Conservation (phyloP, 2,888 invertebrate species). For the Drosophila robusta region DNA sequence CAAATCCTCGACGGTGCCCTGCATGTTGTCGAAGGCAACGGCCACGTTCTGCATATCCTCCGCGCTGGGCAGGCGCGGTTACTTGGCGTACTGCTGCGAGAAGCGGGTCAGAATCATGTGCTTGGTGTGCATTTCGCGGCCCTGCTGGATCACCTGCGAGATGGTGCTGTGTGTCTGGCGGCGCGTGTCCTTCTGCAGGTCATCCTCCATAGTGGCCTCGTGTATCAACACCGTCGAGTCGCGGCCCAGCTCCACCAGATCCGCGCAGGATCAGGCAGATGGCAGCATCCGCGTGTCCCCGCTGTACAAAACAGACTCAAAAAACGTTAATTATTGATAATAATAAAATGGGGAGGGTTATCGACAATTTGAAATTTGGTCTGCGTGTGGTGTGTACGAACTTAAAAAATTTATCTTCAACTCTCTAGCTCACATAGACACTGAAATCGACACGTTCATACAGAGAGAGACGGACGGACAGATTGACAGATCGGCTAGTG, state of each 20-base stretch:
- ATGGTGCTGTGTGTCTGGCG: constrained; percentile 94
- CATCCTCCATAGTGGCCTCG: constrained; percentile 99
- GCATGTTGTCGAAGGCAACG: constrained; percentile 97
- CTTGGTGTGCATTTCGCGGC: constrained; percentile 92
- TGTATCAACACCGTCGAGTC: constrained; percentile 96
- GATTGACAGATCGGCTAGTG: no score
- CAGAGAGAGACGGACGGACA: no score
- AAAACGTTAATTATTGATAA: no score
- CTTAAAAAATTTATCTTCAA: no score
- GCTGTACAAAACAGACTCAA: no score
- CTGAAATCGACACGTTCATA: no score
- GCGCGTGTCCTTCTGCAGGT: constrained; percentile 91
- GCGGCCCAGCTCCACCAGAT: constrained; percentile 90
- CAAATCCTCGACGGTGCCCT: constrained; percentile 89
- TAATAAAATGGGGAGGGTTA: no score
- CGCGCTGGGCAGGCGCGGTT: constrained; percentile 88
- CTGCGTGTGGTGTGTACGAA: no score
- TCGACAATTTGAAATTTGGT: no score
- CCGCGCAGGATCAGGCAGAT: no score
- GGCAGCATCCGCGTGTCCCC: constrained; percentile 99
- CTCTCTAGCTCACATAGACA: no score
- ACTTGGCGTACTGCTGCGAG: constrained; percentile 96
- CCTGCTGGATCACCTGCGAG: constrained; percentile 90
- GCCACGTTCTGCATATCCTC: constrained; percentile 89
- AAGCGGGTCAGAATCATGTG: constrained; percentile 97